phyloP scores from a whole-genome alignment of 2,888 invertebrate genomes.

The Synanthedon vespiformis region DNA sequence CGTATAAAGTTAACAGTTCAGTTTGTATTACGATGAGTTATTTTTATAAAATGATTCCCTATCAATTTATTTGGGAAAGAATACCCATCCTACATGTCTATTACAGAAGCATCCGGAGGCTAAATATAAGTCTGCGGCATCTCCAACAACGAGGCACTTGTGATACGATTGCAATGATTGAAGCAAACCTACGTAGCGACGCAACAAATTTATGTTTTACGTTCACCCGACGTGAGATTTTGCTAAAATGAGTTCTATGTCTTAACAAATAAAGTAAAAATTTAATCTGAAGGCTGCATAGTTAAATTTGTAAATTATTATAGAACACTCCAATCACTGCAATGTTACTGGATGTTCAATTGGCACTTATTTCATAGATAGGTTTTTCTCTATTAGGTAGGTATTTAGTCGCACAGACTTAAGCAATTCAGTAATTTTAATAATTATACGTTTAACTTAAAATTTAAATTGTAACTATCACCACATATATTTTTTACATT shows the following conservation, averaged over 20 bases:
- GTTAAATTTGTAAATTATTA: conserved; percentile 15
- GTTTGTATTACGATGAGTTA: too few relatives aligned
- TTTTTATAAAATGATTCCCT: too few relatives aligned
- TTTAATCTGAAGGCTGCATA: not conserved
- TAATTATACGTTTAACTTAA: too few relatives aligned
- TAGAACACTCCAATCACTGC: conserved; percentile 33
- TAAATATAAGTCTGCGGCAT: not conserved
- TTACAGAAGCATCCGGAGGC: conserved; percentile 5
- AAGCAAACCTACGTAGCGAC: conserved; percentile 22
- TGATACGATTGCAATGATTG: conserved; percentile 28
- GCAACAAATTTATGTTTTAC: not conserved
- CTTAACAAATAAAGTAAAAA: not conserved
- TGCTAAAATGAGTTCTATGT: not conserved
- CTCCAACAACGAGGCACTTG: conserved; percentile 3
- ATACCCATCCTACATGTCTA: not conserved
- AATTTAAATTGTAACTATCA: too few relatives aligned
- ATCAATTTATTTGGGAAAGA: not conserved
- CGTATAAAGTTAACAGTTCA: too few relatives aligned
- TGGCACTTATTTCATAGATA: too few relatives aligned
- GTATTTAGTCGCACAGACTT: too few relatives aligned
- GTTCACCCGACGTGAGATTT: not conserved
- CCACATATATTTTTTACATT: too few relatives aligned
- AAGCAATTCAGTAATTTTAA: too few relatives aligned
- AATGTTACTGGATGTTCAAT: conserved; percentile 8
- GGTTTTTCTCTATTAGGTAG: too few relatives aligned